Evolutionary conservation across 2,797 vertebrate species (phyloP).

Genomic region (Melanotaenia maccullochi): DNA sequence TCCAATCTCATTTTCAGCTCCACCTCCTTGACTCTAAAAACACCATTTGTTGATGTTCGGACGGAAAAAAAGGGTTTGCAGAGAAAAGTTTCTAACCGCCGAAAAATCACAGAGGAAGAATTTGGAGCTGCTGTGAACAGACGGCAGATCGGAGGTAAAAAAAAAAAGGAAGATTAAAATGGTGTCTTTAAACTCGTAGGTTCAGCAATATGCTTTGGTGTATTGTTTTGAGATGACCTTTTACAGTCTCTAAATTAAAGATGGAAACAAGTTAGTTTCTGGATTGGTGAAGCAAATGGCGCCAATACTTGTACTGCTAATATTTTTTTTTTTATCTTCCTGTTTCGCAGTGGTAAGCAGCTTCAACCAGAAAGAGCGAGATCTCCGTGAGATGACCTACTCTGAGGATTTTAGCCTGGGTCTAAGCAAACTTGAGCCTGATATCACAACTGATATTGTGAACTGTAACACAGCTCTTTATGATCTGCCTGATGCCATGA

Average conservation of each 20-base stretch:
- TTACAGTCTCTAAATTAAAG: background rate
- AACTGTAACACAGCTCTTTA: slow-evolving; percentile 76
- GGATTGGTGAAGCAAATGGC: background rate
- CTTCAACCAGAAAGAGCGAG: background rate
- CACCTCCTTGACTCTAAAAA: slow-evolving; percentile 78
- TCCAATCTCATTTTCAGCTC: slow-evolving; percentile 60
- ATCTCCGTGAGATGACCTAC: slow-evolving; percentile 31
- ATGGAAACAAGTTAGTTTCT: background rate
- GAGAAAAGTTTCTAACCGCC: slow-evolving; percentile 67
- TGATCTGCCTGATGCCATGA: slow-evolving; percentile 37
- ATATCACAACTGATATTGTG: slow-evolving; percentile 70
- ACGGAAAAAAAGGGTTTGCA: slow-evolving; percentile 71
- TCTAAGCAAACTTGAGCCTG: slow-evolving; percentile 65
- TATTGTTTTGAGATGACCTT: background rate
- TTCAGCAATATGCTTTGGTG: background rate
- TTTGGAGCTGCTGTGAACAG: slow-evolving; percentile 77
- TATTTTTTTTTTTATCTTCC: background rate
- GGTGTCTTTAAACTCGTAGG: background rate
- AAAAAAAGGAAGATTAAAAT: background rate
- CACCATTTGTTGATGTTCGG: slow-evolving; percentile 66
- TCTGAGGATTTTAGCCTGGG: slow-evolving; percentile 73
- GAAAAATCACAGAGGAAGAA: slow-evolving; percentile 70
- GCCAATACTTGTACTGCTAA: background rate
- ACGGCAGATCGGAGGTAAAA: slow-evolving; percentile 53
- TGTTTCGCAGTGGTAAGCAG: slow-evolving; percentile 27